Evolutionary conservation across 2,888 invertebrate genomes (phyloP).

Genomic region (Stegana nigrithorax): DNA sequence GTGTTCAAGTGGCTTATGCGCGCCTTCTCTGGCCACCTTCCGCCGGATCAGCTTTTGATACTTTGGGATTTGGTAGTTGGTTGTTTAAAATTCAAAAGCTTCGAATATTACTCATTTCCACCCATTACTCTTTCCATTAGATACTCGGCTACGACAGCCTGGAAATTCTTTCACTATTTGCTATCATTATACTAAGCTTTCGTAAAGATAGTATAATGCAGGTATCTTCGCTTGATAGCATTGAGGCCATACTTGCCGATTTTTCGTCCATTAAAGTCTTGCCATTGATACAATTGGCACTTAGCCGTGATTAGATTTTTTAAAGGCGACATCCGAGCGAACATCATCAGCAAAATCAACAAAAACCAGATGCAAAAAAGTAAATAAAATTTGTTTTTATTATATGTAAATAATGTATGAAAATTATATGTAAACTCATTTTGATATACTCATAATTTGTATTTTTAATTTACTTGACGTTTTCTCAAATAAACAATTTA

Average conservation of each 20-base stretch:
- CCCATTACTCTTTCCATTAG: constrained; percentile 45
- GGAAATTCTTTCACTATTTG: constrained; percentile 88
- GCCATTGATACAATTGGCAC: constrained; percentile 83
- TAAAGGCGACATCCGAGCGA: too few species aligned
- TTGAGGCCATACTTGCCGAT: constrained; percentile 89
- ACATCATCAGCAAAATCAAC: too few species aligned
- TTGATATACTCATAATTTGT: not conserved
- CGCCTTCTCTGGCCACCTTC: constrained; percentile 93
- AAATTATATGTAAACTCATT: too few species aligned
- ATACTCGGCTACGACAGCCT: constrained; percentile 92
- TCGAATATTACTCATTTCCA: not conserved
- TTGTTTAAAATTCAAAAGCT: not conserved
- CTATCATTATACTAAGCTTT: constrained; percentile 86
- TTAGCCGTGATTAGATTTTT: constrained; percentile 74
- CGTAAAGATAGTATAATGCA: constrained; percentile 86
- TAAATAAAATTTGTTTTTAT: too few species aligned
- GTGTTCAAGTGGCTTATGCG: constrained; percentile 98
- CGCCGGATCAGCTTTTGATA: constrained; percentile 90
- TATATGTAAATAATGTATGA: too few species aligned
- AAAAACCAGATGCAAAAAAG: too few species aligned
- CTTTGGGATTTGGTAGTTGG: constrained; percentile 85
- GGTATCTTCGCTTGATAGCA: constrained; percentile 79
- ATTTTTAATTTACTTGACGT: not conserved
- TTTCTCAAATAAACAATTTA: not conserved
- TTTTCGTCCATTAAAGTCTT: constrained; percentile 88